These are phyloP conservation scores for Perca fluviatilis DNA, from an alignment of 2,113 vertebrate species.

Conservation along the genomic window DNA sequence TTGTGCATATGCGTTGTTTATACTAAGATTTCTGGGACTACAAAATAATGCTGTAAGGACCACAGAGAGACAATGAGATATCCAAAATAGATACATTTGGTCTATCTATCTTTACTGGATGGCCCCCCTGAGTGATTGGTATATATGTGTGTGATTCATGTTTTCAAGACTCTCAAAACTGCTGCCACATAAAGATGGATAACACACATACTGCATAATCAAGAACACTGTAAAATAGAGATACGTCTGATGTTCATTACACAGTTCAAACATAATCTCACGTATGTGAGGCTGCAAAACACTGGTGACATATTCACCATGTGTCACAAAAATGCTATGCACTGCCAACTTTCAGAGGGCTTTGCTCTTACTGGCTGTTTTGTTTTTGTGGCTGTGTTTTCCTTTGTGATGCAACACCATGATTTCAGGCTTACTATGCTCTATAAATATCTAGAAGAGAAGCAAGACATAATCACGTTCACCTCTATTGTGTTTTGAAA, in stretches of 20 bases:
- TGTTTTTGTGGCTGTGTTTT: constrained; percentile 54
- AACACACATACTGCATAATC: neutral
- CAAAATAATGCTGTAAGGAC: neutral
- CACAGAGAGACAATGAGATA: constrained; percentile 9
- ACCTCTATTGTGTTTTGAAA: constrained; percentile 43
- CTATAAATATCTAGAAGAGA: constrained; percentile 55
- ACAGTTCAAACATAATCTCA: constrained; percentile 1
- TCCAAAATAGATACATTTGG: neutral
- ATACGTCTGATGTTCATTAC: neutral
- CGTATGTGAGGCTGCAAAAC: constrained; percentile 7
- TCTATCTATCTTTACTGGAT: neutral
- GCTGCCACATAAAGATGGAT: neutral
- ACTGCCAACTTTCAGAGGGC: constrained; percentile 16
- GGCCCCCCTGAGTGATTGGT: neutral
- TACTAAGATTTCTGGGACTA: neutral
- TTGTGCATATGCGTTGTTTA: neutral
- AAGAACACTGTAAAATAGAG: neutral
- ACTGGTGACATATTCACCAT: neutral
- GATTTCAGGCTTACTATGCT: constrained; percentile 48
- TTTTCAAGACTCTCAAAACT: neutral
- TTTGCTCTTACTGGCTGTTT: constrained; percentile 28
- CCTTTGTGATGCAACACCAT: constrained; percentile 54
- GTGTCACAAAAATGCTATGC: constrained; percentile 25
- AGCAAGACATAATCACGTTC: constrained; percentile 19
- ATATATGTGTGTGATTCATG: neutral